Base-by-base conservation (phyloP, 2,888 invertebrate species). In the Brachypalpus laphriformis region DNA sequence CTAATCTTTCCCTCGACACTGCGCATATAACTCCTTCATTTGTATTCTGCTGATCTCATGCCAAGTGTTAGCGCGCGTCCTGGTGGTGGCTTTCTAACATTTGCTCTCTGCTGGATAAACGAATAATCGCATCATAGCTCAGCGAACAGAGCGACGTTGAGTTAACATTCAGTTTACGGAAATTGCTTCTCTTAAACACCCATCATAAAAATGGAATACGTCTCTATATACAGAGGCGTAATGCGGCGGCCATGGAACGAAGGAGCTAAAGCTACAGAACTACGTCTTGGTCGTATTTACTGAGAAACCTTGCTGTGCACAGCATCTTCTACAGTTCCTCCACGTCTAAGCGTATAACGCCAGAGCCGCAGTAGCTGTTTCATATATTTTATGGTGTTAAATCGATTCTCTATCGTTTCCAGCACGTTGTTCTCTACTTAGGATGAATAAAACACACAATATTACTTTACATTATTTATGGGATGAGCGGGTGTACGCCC, bases 171-270 rank as follows among this genome's bases (percentile, higher is more conserved):
- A 70, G 83, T 89, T 88, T 87, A 88, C 82, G 90, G 89, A 91
- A 90, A 91, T 90, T 90, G 89, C 89, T 89, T 82, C 88, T 88
- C 88, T 89, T 90, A 88, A 90, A 90, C 87, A 88, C 86, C 89
- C 89, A 89, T 88, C 89, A 89, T 89, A 90, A 89, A 89, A 80
- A 70, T 57, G 70, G 65, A 65, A 80, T 80, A 83, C 83, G 80
- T 80, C 80, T 83, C 74, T 80, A 68, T 80, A 68, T 75, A 56
- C 37, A 59, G 70, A 68, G 68, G 40, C 61, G 47, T 65, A 34
- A 56, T 75, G 70, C 63, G 57, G 61, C 59, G 40, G 9, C 45
- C 47, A 74, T 74, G 54, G 42, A 54, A 61, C 25, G 63, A 56
- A 70, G 28, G 16, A 47, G 25, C 66, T 68, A 56, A 14, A 54